Conservation (phyloP, 1,140 invertebrate genomes). For the Micrasema longulum region DNA sequence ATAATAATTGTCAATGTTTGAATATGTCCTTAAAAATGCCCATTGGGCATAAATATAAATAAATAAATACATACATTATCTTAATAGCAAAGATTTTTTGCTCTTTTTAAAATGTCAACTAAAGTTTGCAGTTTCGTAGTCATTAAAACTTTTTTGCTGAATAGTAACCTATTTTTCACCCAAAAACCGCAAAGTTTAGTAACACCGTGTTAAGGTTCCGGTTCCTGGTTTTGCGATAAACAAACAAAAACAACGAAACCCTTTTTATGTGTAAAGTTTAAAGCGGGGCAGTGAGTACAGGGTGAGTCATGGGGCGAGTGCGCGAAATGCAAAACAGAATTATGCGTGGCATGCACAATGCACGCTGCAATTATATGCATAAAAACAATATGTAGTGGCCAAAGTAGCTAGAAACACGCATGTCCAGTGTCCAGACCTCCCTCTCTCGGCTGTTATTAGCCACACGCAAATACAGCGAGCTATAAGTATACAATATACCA, state of each 20-base stretch:
- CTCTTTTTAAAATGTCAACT: too few species aligned
- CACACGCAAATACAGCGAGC: constrained; percentile 1
- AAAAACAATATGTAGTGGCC: constrained; percentile 7
- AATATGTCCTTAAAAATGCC: too few species aligned
- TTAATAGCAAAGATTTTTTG: too few species aligned
- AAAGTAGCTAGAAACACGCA: constrained; percentile 11
- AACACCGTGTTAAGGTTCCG: not conserved
- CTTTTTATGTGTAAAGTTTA: not conserved
- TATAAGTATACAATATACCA: too few species aligned
- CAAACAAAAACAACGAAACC: constrained; percentile 1
- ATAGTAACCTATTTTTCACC: too few species aligned
- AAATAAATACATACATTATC: too few species aligned
- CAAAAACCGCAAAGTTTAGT: not conserved
- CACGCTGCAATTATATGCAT: constrained; percentile 28
- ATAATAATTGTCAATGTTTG: too few species aligned
- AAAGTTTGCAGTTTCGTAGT: too few species aligned
- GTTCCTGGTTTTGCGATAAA: constrained; percentile 6
- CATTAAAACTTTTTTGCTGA: too few species aligned
- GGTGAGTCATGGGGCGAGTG: constrained; percentile 20
- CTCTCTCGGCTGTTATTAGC: not conserved
- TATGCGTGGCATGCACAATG: constrained; percentile 31
- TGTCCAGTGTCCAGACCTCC: not conserved
- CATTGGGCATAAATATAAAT: too few species aligned
- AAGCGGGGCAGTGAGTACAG: not conserved
- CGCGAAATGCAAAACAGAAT: constrained; percentile 33